phyloP scores from a whole-genome alignment of 2,888 invertebrate genomes.

The Scotopteryx bipunctaria region DNA sequence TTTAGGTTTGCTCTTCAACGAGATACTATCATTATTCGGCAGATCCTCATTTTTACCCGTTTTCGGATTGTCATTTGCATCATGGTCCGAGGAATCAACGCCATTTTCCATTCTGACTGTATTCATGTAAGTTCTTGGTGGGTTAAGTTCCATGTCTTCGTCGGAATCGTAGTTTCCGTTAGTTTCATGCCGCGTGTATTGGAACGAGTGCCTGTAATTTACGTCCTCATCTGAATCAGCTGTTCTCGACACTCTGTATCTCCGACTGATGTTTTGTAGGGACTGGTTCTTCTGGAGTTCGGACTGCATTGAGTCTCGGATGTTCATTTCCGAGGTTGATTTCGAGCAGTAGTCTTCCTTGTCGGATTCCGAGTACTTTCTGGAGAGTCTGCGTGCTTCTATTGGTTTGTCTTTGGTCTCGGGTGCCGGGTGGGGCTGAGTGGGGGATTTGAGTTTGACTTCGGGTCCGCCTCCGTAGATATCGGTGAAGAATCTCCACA shows the following conservation, averaged over 20 bases:
- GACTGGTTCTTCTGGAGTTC: constrained; percentile 75
- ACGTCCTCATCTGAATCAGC: constrained; percentile 71
- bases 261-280: constrained; percentile 68
- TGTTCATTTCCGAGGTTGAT: constrained; percentile 68
- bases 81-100: constrained; percentile 67
- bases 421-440: constrained; percentile 24
- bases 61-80: constrained; percentile 64
- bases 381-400: constrained; percentile 41
- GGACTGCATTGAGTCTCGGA: constrained; percentile 57
- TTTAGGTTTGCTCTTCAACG: constrained; percentile 64
- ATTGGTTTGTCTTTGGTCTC: constrained; percentile 33
- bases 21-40: constrained; percentile 67
- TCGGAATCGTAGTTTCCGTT: constrained; percentile 73
- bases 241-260: constrained; percentile 49
- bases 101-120: constrained; percentile 68
- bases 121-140: constrained; percentile 49
- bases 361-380: constrained; percentile 73
- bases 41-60: constrained; percentile 55
- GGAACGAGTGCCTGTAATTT: constrained; percentile 54
- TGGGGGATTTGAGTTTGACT: constrained; percentile 74
- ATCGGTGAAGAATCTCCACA: constrained; percentile 93
- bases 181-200: constrained; percentile 58
- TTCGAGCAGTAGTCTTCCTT: constrained; percentile 73
- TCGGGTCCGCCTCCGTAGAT: constrained; percentile 97
- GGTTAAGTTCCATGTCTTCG: constrained; percentile 60